These are phyloP conservation scores for Drosophila subobscura DNA, from an alignment of 1,140 invertebrate genomes.

Conservation along the genomic window DNA sequence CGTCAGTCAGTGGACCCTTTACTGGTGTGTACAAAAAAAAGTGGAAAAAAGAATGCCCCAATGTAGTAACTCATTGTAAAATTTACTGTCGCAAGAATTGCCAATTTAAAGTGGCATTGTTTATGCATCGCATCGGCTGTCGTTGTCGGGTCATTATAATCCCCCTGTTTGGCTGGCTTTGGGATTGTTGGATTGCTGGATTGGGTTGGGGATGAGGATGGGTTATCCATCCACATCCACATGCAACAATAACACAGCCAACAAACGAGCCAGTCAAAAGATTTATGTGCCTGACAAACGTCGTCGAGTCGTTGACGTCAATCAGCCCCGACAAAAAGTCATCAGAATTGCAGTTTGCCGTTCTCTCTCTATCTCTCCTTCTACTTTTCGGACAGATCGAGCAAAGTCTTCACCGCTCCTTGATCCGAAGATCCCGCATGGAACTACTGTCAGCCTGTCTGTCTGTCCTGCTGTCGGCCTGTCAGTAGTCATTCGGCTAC, in stretches of 20 bases:
- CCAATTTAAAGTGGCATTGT: conserved; percentile 81
- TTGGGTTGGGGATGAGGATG: conserved; percentile 7
- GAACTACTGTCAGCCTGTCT: conserved; percentile 10
- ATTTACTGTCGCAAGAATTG: conserved; percentile 75
- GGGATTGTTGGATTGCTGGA: conserved; percentile 3
- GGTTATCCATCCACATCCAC: no score
- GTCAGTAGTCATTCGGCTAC: conserved; percentile 74
- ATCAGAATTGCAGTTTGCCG: conserved; percentile 67
- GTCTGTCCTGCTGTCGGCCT: conserved; percentile 34
- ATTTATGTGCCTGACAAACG: conserved; percentile 73
- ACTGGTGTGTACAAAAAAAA: conserved; percentile 21
- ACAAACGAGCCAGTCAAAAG: conserved; percentile 72
- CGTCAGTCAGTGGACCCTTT: conserved; percentile 24
- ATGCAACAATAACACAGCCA: conserved; percentile 25
- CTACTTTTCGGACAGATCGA: conserved; percentile 37
- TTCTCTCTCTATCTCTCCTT: conserved; percentile 14
- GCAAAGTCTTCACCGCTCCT: conserved; percentile 3
- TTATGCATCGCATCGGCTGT: conserved; percentile 58
- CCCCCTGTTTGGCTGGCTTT: conserved; percentile 18
- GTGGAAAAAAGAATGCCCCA: conserved; percentile 30
- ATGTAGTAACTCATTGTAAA: conserved; percentile 73
- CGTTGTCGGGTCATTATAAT: conserved; percentile 62
- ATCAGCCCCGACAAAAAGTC: conserved; percentile 79
- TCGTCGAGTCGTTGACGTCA: conserved; percentile 76
- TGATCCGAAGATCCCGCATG: conserved; percentile 3